These are phyloP conservation scores for Pterois miles DNA, from an alignment of 2,797 vertebrate species.

Conservation along the genomic window DNA sequence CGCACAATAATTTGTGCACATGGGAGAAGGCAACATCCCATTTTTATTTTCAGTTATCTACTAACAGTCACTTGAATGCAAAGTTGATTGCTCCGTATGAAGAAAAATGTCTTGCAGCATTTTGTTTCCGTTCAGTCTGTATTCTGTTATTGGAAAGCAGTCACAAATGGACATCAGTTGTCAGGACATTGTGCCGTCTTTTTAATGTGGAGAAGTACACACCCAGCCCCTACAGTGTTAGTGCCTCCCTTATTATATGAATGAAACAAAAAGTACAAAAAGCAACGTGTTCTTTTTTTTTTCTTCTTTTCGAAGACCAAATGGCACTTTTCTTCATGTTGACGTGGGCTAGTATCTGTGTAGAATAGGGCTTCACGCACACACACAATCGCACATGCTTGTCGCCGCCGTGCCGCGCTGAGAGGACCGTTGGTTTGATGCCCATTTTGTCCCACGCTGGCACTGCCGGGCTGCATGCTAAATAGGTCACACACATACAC, in stretches of 20 bases:
- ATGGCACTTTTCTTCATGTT: background rate
- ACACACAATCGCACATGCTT: background rate
- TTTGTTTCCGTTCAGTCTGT: background rate
- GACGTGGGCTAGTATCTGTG: background rate
- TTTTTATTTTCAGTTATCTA: background rate
- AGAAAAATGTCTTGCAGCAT: background rate
- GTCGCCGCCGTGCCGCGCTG: constrained; percentile 22
- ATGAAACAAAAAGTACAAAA: constrained; percentile 2
- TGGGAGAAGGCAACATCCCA: fast-evolving
- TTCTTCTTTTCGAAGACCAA: background rate
- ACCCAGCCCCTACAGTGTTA: no score
- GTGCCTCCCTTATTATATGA: background rate
- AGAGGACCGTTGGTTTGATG: constrained; percentile 39
- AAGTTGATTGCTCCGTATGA: background rate
- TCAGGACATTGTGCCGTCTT: no score
- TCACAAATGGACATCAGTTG: no score
- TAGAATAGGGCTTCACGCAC: background rate
- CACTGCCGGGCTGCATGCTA: constrained; percentile 35
- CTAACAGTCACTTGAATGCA: background rate
- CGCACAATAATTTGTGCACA: background rate
- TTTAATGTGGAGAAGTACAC: no score
- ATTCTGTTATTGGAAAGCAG: no score
- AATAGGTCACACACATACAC: constrained; percentile 48
- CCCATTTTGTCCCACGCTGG: constrained; percentile 40
- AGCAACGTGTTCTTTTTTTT: background rate